Evolutionary conservation across 2,113 vertebrate species (phyloP).

Genomic region (Anhinga anhinga): DNA sequence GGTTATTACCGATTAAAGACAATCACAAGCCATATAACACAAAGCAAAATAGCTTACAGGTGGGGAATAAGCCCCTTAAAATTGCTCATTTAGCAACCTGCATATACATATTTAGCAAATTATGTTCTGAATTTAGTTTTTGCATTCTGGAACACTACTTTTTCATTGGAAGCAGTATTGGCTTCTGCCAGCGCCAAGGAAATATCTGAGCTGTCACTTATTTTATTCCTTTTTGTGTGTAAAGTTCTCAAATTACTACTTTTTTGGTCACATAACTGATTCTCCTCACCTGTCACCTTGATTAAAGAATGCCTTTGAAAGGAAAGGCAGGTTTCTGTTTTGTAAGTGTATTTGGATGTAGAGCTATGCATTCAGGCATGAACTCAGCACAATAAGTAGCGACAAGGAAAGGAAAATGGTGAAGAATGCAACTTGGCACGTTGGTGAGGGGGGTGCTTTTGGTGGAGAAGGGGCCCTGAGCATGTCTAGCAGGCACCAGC

Average conservation of each 20-base stretch:
- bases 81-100: not conserved
- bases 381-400: not conserved
- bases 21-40: not conserved
- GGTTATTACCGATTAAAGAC: not conserved
- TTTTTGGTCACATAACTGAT: not conserved
- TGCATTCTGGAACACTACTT: not conserved
- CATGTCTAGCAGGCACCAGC: not conserved
- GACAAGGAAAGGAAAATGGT: not conserved
- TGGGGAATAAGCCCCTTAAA: not conserved
- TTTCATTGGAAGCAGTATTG: not conserved
- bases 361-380: not conserved
- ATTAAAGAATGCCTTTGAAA: slow-evolving; percentile 5
- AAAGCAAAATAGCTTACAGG: not conserved
- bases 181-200: not conserved
- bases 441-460: not conserved
- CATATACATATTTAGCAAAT: not conserved
- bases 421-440: not conserved
- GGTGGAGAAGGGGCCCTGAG: not conserved
- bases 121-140: not conserved
- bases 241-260: not conserved
- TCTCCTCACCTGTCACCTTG: not conserved
- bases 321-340: not conserved
- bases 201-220: not conserved
- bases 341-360: not conserved
- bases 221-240: not conserved